Percentiles rank a stretch among this genome's conserved stretches.
phyloP scores from a whole-genome alignment of 1,140 invertebrate species.

The Pseudomyrmex dendroicus region DNA sequence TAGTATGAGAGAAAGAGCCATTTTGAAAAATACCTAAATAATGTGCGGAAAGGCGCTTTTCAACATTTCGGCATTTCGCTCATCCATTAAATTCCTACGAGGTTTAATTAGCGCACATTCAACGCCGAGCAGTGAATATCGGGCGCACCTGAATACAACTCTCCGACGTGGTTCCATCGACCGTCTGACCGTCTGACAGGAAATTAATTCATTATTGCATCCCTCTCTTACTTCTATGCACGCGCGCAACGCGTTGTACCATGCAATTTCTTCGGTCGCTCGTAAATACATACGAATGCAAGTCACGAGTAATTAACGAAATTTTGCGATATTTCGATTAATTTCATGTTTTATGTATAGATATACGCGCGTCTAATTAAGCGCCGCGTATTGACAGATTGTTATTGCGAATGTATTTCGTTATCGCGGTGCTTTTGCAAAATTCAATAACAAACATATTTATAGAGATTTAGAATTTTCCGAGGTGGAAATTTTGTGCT shows the following conservation, averaged over 20 bases:
- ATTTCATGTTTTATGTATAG: constrained; percentile 22
- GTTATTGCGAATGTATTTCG: constrained; percentile 15
- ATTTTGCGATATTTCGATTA: constrained; percentile 20
- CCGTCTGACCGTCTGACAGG: constrained; percentile 39
- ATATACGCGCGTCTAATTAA: background rate
- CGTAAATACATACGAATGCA: background rate
- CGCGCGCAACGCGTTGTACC: background rate
- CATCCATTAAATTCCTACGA: constrained; percentile 35
- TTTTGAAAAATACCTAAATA: constrained; percentile 54
- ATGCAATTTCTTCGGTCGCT: constrained; percentile 17
- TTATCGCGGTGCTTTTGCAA: background rate
- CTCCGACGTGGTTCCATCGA: constrained; percentile 39
- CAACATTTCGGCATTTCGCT: constrained; percentile 7
- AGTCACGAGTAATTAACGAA: constrained; percentile 13
- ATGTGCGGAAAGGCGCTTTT: constrained; percentile 7
- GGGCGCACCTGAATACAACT: constrained; percentile 26
- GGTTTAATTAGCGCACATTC: constrained; percentile 44
- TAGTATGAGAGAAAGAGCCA: background rate
- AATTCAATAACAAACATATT: constrained; percentile 20
- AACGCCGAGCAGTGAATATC: constrained; percentile 39
- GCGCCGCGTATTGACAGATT: background rate
- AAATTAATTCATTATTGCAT: constrained; percentile 46
- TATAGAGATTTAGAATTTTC: constrained; percentile 2
- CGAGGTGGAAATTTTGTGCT: background rate
- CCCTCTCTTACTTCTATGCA: background rate